phyloP scores from a whole-genome alignment of 2,113 vertebrate genomes.

The Anser brachyrhynchus region DNA sequence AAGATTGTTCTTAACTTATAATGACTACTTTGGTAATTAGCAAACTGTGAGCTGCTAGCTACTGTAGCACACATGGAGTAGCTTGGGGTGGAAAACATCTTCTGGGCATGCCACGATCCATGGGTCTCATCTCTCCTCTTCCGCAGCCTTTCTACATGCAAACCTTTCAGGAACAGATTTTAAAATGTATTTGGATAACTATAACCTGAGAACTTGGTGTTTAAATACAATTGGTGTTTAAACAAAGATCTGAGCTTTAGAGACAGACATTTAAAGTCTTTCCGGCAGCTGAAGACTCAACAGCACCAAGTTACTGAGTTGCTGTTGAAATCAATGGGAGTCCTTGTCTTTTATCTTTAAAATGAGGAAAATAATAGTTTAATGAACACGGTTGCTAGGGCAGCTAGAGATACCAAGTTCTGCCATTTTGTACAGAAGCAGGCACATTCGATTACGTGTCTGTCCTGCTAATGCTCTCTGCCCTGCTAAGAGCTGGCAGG shows the following conservation, averaged over 20 bases:
- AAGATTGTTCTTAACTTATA: neutral
- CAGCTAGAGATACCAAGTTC: neutral
- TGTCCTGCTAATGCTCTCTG: conserved; percentile 16
- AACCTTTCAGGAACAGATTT: neutral
- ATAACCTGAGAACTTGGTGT: neutral
- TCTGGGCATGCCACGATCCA: neutral
- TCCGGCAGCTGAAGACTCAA: neutral
- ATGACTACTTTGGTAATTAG: neutral
- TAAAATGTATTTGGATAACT: neutral
- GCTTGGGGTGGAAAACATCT: neutral
- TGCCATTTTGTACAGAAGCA: neutral
- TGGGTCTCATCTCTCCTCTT: neutral
- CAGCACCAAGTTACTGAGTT: neutral
- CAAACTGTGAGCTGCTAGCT: neutral
- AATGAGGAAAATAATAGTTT: conserved; percentile 26
- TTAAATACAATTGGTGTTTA: neutral
- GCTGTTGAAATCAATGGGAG: neutral
- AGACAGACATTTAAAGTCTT: neutral
- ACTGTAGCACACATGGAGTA: neutral
- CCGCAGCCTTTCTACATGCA: neutral
- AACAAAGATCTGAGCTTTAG: neutral
- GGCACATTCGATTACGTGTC: neutral
- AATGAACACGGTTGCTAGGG: neutral
- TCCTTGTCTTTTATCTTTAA: conserved; percentile 9
- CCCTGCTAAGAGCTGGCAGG: neutral